Evolutionary conservation across 2,888 invertebrate genomes (phyloP), one percentile per base, ranked within the genome.

Genomic region (Pachycephus smyrnensis): DNA sequence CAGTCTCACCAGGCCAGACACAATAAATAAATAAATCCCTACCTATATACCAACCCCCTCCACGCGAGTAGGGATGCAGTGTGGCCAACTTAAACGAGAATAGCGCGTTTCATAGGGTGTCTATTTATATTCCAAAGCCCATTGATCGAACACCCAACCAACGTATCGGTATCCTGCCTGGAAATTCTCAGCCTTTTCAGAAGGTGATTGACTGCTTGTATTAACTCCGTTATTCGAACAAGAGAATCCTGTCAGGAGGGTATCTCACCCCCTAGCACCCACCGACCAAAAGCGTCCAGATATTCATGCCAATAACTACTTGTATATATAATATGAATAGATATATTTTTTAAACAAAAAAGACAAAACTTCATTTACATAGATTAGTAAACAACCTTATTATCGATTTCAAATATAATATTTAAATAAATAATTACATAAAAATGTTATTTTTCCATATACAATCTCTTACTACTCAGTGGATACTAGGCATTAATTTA

Each of bases 51-150:
- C 69, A 12, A 30, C 30, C 32, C 40, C 40, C 40, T 40, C 15
- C 40, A 40, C 40, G 37, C 12, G 4, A 12, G 40, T 40, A 15
- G 40, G 40, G 15, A 40, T 40, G 40, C 15, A 40, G 40, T 40
- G 40, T 40, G 40, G 40, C 40, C 40, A 40, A 40, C 40, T 40
- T 40, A 40, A 69, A 30, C 69, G 69, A 32, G 69, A 69, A 69
- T 69, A 30, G 30, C 69, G 32, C 69, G 69, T n/a, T 30, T 69
- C 32, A 11, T 32, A 69, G 30, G 32, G 31, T 69, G 73, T 69
- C 76, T 76, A 76, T 76, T 76, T 76, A 76, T 76, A 76, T 35
- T 69, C 69, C 76, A 37, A 76, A 76, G 37, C 69, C 71, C 71
- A 76, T 76, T 76, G 76, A 76, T 76, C 76, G 76, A 69, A 36